Base-by-base conservation (phyloP, 2,888 invertebrate species). In the Ectobius pallidus region DNA sequence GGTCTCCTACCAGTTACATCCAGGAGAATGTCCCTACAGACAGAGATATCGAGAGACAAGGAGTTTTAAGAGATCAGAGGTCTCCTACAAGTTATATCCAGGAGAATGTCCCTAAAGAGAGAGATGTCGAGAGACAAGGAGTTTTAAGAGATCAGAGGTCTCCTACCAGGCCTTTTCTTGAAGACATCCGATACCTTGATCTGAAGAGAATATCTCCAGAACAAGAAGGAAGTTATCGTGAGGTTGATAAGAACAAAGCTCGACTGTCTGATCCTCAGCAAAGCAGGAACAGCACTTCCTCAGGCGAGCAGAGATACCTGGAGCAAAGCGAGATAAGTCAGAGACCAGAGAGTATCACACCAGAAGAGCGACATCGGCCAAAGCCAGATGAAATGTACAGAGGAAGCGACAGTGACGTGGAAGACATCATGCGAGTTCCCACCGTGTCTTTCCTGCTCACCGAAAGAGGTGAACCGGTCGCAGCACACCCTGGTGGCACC, bases 361-460 rank as follows among this genome's bases (percentile, higher is more conserved):
- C 65, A 4, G 65, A 69, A 65, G n/a, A 58, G 30, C 14, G 9
- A 30, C 58, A 30, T 30, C 25, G 30, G 27, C 1, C 30, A 25
- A 58, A 30, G 11, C 27, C 58, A 16, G 25, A 16, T 14, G 52
- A 52, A 52, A 30, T 30, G 1, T 58, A 58, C 4, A 14, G 7
- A n/a, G 58, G 18, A 30, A 58, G 58, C 27, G 58, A 58, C 30
- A 73, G 73, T 27, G 73, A 73, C 27, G 62, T 49, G 22, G 73
- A 73, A 39, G 73, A 73, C 20, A 34, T 34, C 42, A 32, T 70
- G 27, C 49, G 55, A 25, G 30, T 73, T n/a, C 73, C 73, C n/a
- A 69, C 73, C 27, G 65, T 65, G 25, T 44, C 65, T 11, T 73
- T 73, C 30, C 58, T 73, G 14, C 32, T 73, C 46, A 69, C 69